Evolutionary conservation across 2,113 vertebrate species (phyloP), one percentile per base, ranked within the genome.

Genomic region (human): DNA sequence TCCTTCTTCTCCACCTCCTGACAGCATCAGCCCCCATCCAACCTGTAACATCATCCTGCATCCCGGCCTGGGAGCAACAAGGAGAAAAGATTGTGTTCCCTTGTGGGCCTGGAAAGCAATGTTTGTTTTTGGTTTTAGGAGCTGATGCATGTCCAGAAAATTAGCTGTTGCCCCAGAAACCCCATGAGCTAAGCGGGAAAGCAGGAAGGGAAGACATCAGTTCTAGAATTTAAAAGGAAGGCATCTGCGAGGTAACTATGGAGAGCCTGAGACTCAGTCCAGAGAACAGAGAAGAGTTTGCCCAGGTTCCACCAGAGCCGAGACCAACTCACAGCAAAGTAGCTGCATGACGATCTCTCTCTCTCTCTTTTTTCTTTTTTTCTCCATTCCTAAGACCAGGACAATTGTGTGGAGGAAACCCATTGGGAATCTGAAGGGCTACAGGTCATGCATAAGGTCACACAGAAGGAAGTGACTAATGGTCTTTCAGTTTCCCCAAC

Each of bases 171-270:
- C 23, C 64, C 70, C 38, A 52, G 43, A 85, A 81, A 70, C 9
- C 35, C 61, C 72, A 20, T 6, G 72, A 89, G 40, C 55, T 3
- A 12, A n/a, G 18, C 16, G 2, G 27, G 3, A 17, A 5, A 23
- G 76, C 23, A 6, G 18, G 45, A 57, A 25, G 13, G 68, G n/a
- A 22, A 59, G 20, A 14, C 5, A 12, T 8, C 48, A 2, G 27
- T 17, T 30, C 38, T 0, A 32, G 70, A 59, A 57, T 40, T 20
- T 9, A 78, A 55, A 66, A n/a, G 8, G 18, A 48, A 16, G 2
- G 6, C 25, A 7, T 20, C 83, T 2, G 0, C 3, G 11, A 52
- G 4, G 45, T 3, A 59, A 48, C 43, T 0, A 14, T 0, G 0
- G 5, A 38, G 13, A 16, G 52, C 52, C 61, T 6, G 0, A 0